These are phyloP conservation scores for Lysandra bellargus DNA, from an alignment of 2,888 invertebrate species.

Conservation along the genomic window DNA sequence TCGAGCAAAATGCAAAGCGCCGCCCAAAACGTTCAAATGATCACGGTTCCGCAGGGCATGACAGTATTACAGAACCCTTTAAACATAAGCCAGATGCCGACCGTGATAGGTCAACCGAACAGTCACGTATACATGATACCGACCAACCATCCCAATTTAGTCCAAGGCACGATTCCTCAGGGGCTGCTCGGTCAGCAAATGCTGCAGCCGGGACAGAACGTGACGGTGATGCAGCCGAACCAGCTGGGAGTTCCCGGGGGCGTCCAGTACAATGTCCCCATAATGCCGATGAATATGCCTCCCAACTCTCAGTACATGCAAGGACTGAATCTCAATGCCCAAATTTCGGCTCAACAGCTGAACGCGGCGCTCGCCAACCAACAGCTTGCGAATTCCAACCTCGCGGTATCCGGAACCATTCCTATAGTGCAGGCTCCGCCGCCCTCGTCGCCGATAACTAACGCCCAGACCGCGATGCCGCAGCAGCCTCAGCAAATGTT, in stretches of 20 bases:
- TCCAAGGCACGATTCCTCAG: slow-evolving; percentile 60
- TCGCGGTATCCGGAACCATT: slow-evolving; percentile 59
- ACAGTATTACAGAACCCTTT: slow-evolving; percentile 71
- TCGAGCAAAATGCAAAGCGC: slow-evolving; percentile 62
- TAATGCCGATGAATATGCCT: slow-evolving; percentile 73
- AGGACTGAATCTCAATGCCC: slow-evolving; percentile 66
- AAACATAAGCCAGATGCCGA: slow-evolving; percentile 68
- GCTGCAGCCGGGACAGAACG: slow-evolving; percentile 67
- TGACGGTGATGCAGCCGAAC: slow-evolving; percentile 74
- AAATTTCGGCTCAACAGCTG: slow-evolving; percentile 69
- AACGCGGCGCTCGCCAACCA: slow-evolving; percentile 70
- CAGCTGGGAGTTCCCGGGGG: slow-evolving; percentile 68
- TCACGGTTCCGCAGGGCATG: slow-evolving; percentile 73
- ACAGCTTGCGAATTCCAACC: slow-evolving; percentile 59
- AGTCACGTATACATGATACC: slow-evolving; percentile 77
- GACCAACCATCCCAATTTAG: slow-evolving; percentile 63
- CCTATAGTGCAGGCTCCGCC: slow-evolving; percentile 69
- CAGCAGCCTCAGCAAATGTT: slow-evolving; percentile 67
- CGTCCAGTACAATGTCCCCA: slow-evolving; percentile 69
- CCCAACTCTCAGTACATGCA: slow-evolving; percentile 69
- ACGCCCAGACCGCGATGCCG: slow-evolving; percentile 52
- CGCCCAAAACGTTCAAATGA: slow-evolving; percentile 73
- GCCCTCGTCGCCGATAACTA: slow-evolving; percentile 57
- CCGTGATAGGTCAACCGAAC: slow-evolving; percentile 66
- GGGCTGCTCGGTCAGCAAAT: slow-evolving; percentile 67